Conservation (phyloP, 2,797 vertebrate genomes). For the Peromyscus eremicus region DNA sequence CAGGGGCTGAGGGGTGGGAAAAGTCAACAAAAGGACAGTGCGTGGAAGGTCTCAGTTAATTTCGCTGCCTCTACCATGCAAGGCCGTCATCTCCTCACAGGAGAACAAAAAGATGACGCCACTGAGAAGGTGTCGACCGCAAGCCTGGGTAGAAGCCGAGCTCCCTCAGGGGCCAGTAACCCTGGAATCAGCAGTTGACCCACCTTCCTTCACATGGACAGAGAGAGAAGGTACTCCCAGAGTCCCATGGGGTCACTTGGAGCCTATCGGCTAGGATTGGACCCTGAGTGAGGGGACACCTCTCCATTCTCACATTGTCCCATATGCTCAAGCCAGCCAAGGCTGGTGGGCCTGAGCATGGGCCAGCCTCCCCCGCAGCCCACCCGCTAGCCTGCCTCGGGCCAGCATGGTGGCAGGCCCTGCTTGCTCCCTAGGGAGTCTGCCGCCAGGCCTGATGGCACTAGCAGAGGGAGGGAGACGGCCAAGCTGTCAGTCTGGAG, state of each 20-base stretch:
- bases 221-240: background rate
- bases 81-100: background rate
- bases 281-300: background rate
- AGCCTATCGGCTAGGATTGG: background rate
- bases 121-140: background rate
- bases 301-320: background rate
- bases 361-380: constrained; percentile 83
- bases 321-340: background rate
- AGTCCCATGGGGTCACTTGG: background rate
- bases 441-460: constrained; percentile 82
- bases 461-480: constrained; percentile 87
- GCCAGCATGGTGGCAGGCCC: constrained; percentile 80
- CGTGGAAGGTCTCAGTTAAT: background rate
- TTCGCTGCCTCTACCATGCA: no score
- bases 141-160: background rate
- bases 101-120: background rate
- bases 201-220: background rate
- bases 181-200: background rate
- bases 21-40: background rate
- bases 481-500: constrained; percentile 91
- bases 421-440: constrained; percentile 78
- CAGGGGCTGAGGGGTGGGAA: background rate
- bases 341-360: constrained; percentile 47
- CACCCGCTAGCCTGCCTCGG: constrained; percentile 77
- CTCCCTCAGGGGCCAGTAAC: background rate